Evolutionary conservation across 2,797 vertebrate species (phyloP).

Genomic region (Crypturellus tataupa): DNA sequence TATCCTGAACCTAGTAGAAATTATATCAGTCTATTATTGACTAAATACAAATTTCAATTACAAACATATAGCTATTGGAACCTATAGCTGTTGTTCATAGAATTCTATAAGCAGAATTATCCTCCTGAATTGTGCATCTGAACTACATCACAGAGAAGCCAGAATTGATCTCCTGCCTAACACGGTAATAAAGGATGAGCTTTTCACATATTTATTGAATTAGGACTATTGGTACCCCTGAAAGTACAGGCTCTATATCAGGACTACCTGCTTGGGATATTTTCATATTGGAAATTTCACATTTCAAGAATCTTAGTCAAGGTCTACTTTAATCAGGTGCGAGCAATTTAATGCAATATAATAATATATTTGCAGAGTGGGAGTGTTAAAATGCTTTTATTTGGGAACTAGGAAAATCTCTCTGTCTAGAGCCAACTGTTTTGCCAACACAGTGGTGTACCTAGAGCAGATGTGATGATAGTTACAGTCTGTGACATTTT

Average conservation of each 20-base stretch:
- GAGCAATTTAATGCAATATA: not conserved
- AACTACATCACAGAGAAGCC: not conserved
- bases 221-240: not conserved
- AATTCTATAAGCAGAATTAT: not conserved
- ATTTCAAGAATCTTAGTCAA: not conserved
- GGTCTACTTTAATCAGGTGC: not conserved
- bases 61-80: not conserved
- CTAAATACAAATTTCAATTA: not conserved
- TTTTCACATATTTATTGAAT: fast-evolving
- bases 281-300: not conserved
- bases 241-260: not conserved
- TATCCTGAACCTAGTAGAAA: not conserved
- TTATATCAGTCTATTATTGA: not conserved
- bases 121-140: not conserved
- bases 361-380: not conserved
- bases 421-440: not conserved
- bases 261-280: not conserved
- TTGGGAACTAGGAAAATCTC: not conserved
- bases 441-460: constrained; percentile 7
- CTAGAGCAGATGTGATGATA: constrained; percentile 27
- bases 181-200: not conserved
- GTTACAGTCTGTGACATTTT: constrained; percentile 27
- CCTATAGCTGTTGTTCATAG: not conserved
- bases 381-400: not conserved
- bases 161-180: not conserved